Conservation (phyloP, 37 sponge, comb jelly and placozoan genomes). For the Cliona cf. orientalis region DNA sequence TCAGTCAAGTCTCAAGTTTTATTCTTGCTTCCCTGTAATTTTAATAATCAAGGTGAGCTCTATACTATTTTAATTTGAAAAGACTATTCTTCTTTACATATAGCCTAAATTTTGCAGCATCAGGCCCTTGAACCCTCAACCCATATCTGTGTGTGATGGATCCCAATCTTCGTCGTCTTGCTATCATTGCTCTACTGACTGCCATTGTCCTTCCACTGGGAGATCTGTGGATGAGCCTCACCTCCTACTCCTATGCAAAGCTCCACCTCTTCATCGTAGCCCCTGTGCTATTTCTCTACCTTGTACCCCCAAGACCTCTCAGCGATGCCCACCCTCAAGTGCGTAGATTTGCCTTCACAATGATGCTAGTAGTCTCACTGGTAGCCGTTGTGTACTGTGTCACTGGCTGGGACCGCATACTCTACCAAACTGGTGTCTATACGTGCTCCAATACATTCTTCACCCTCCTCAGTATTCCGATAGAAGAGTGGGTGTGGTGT, state of each 20-base stretch:
- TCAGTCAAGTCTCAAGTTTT: no score
- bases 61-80: no score
- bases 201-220: neutral
- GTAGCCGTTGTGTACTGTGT: neutral
- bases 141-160: no score
- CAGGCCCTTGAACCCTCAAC: no score
- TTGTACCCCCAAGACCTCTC: neutral
- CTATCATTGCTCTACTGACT: neutral
- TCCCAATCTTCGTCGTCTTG: no score
- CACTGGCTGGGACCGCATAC: neutral
- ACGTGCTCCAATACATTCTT: neutral
- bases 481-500: neutral
- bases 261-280: neutral
- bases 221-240: neutral
- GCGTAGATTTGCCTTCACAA: neutral
- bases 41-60: no score
- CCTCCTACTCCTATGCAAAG: neutral
- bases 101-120: no score
- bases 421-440: neutral
- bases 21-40: no score
- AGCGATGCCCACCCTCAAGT: neutral
- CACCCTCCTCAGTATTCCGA: neutral
- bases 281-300: neutral
- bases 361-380: neutral
- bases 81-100: no score